These are phyloP conservation scores for Oligia strigilis DNA, from an alignment of 2,888 invertebrate genomes.

Conservation along the genomic window DNA sequence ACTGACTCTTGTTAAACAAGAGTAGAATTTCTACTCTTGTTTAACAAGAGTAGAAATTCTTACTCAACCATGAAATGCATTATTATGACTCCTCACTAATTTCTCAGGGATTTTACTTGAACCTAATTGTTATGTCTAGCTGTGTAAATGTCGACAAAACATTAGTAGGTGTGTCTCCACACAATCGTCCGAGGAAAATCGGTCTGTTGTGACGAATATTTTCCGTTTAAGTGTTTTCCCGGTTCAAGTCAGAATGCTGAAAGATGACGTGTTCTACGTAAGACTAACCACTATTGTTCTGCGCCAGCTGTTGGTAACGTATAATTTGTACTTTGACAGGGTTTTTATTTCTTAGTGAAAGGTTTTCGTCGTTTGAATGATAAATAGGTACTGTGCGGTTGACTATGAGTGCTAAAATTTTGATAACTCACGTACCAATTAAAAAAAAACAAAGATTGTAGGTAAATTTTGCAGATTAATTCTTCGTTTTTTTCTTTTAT, in stretches of 20 bases:
- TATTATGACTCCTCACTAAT: neutral
- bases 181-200: constrained; percentile 39
- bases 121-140: neutral
- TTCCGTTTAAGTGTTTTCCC: constrained; percentile 52
- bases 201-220: constrained; percentile 17
- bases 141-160: neutral
- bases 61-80: neutral
- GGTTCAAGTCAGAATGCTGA: constrained; percentile 16
- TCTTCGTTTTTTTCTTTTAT: neutral
- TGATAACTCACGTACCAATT: neutral
- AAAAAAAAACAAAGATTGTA: rapidly evolving
- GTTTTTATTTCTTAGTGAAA: neutral
- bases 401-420: neutral
- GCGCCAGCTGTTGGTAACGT: neutral
- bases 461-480: neutral
- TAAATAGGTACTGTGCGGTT: neutral
- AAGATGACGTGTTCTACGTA: constrained; percentile 33
- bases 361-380: neutral
- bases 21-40: neutral
- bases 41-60: neutral
- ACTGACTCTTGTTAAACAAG: no score
- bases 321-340: no score
- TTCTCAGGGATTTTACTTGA: neutral
- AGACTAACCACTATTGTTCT: constrained; percentile 16
- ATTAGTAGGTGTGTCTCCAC: constrained; percentile 48